phyloP scores from a whole-genome alignment of 2,113 vertebrate genomes.

The Oreochromis spilurus region DNA sequence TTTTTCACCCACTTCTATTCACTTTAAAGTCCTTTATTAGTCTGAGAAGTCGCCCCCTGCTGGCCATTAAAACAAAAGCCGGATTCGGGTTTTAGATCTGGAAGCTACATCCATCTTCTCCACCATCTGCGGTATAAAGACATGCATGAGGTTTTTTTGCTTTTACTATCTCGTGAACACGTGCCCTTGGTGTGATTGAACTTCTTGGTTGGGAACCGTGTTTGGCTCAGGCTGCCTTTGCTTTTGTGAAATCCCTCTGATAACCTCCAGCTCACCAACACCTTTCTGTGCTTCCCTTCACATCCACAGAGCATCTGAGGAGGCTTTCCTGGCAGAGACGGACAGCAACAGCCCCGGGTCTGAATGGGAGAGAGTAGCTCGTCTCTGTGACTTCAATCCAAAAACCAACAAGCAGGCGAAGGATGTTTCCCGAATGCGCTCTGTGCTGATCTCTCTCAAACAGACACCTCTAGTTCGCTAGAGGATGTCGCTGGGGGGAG shows the following conservation, averaged over 20 bases:
- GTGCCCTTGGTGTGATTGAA: not conserved
- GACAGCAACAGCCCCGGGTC: conserved; percentile 86
- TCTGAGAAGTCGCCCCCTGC: not conserved
- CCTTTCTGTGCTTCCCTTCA: not conserved
- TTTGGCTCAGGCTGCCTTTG: not conserved
- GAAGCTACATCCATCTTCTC: not conserved
- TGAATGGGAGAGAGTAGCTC: conserved; percentile 95
- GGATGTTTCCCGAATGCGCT: conserved; percentile 96
- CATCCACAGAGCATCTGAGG: conserved; percentile 84
- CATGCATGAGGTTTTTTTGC: conserved; percentile 25
- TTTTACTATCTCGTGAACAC: not conserved
- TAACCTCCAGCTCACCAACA: not conserved
- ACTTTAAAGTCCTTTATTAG: not conserved
- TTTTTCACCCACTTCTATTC: not conserved
- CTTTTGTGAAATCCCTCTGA: not conserved
- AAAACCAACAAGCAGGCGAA: conserved; percentile 99
- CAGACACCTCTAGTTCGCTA: conserved; percentile 92
- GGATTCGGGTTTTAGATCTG: not conserved
- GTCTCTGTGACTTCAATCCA: conserved; percentile 98
- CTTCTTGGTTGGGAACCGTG: not conserved
- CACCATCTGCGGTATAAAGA: not conserved
- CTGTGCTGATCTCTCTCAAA: conserved; percentile 97
- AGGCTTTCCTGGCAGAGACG: conserved; percentile 88
- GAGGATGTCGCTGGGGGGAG: not conserved
- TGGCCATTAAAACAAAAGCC: not conserved